A percentile compares a stretch with the other conserved stretches of the same genome.
These are phyloP conservation scores for Hirtodrosophila alboralis DNA, from an alignment of 2,888 invertebrate species.

Conservation along the genomic window DNA sequence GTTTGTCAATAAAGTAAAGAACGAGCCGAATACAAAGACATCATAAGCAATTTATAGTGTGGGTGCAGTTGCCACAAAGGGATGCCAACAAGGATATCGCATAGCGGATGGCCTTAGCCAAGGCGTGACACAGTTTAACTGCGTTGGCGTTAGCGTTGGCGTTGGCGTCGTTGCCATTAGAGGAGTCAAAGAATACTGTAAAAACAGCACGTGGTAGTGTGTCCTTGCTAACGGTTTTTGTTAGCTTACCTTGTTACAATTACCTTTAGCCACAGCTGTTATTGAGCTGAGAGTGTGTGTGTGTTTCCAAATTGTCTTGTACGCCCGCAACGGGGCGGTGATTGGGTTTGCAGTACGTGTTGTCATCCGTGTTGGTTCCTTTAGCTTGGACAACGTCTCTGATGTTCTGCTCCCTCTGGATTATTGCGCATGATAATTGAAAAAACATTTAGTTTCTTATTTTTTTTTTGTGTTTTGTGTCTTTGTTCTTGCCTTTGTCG, in stretches of 20 bases:
- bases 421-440: slow-evolving; percentile 68
- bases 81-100: slow-evolving; percentile 6
- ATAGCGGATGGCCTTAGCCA: slow-evolving; percentile 2
- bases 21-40: slow-evolving; percentile 23
- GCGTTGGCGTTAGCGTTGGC: not conserved
- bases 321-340: slow-evolving; percentile 19
- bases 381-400: slow-evolving; percentile 23
- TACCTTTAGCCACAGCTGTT: slow-evolving; percentile 37
- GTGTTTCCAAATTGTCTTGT: slow-evolving; percentile 53
- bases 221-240: slow-evolving; percentile 37
- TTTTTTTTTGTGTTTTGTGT: slow-evolving; percentile 14
- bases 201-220: slow-evolving; percentile 12
- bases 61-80: slow-evolving; percentile 49
- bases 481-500: slow-evolving; percentile 15
- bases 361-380: slow-evolving; percentile 14
- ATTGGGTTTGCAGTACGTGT: slow-evolving; percentile 31
- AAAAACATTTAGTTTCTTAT: slow-evolving; percentile 19
- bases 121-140: slow-evolving; percentile 43
- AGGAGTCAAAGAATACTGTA: slow-evolving; percentile 4
- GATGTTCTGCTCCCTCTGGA: slow-evolving; percentile 23
- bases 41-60: slow-evolving; percentile 54
- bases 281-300: slow-evolving; percentile 13
- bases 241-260: slow-evolving; percentile 68
- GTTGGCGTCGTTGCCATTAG: too few relatives aligned
- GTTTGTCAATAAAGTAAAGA: slow-evolving; percentile 45